These are phyloP conservation scores for Colossoma macropomum DNA, from an alignment of 2,113 vertebrate genomes.

Conservation along the genomic window DNA sequence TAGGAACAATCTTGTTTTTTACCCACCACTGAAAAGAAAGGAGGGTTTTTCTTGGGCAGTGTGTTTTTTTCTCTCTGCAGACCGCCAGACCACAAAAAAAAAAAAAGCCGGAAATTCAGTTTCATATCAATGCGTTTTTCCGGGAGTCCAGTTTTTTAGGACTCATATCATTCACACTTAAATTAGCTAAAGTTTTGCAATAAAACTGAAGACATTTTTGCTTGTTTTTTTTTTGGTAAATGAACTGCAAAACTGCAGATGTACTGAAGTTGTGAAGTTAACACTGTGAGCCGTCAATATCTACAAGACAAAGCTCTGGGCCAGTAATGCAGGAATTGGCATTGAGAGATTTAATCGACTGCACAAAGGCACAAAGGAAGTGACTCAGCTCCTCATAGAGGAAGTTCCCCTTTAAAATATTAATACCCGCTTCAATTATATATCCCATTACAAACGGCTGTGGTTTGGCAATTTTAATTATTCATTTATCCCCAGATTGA, in stretches of 20 bases:
- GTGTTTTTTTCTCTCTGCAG: slow-evolving; percentile 65
- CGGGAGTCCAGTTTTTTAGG: slow-evolving; percentile 52
- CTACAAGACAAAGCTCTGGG: background rate
- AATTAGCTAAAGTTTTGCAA: slow-evolving; percentile 51
- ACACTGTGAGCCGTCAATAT: background rate
- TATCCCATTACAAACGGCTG: slow-evolving; percentile 69
- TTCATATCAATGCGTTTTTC: slow-evolving; percentile 65
- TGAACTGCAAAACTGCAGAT: background rate
- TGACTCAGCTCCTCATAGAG: slow-evolving; percentile 66
- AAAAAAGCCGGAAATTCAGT: slow-evolving; percentile 62
- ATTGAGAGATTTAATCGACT: slow-evolving; percentile 39
- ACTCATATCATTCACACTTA: slow-evolving; percentile 55
- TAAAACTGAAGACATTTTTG: slow-evolving; percentile 44
- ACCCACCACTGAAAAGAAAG: slow-evolving; percentile 79
- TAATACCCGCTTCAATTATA: slow-evolving; percentile 68
- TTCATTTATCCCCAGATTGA: slow-evolving; percentile 69
- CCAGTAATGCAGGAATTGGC: slow-evolving; percentile 7
- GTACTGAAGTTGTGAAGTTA: background rate
- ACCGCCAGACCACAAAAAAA: slow-evolving; percentile 60
- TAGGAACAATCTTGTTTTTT: slow-evolving; percentile 86
- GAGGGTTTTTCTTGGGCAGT: slow-evolving; percentile 67
- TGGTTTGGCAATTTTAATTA: slow-evolving; percentile 75
- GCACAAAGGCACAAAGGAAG: slow-evolving; percentile 62
- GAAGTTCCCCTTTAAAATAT: slow-evolving; percentile 74
- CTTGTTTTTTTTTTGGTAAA: no score